Percentiles rank a stretch among this genome's conserved stretches.
These are phyloP conservation scores for Poecilus cupreus DNA, from an alignment of 2,888 invertebrate genomes.

Conservation along the genomic window DNA sequence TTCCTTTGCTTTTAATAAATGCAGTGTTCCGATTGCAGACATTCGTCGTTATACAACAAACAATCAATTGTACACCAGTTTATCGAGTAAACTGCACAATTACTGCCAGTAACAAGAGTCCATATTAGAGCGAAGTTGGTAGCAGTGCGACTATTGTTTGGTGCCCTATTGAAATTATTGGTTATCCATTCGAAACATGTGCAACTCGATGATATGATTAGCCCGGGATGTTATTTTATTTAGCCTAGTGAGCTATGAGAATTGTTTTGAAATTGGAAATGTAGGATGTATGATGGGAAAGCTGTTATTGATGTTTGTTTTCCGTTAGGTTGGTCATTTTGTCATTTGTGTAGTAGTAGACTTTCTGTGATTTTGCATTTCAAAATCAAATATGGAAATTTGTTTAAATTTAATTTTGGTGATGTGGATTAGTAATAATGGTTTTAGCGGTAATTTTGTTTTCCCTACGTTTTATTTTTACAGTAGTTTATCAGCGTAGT, in stretches of 20 bases:
- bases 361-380: background rate
- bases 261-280: conserved; percentile 35
- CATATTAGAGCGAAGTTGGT: background rate
- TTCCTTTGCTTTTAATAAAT: too few species aligned
- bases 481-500: too few species aligned
- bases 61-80: too few species aligned
- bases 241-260: conserved; percentile 11
- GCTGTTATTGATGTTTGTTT: background rate
- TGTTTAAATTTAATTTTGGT: background rate
- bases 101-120: background rate
- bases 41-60: too few species aligned
- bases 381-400: background rate
- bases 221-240: conserved; percentile 12
- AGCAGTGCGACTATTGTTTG: background rate
- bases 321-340: background rate
- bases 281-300: background rate
- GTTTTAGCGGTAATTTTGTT: too few species aligned
- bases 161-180: conserved; percentile 19
- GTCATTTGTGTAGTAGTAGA: background rate
- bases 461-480: too few species aligned
- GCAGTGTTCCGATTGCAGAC: too few species aligned
- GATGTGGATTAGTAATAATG: background rate
- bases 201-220: conserved; percentile 30
- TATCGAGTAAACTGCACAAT: conserved; percentile 20
- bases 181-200: conserved; percentile 23